Evolutionary conservation across 2,888 invertebrate genomes (phyloP), one percentile per base, ranked within the genome.

Genomic region (Selenia dentaria): DNA sequence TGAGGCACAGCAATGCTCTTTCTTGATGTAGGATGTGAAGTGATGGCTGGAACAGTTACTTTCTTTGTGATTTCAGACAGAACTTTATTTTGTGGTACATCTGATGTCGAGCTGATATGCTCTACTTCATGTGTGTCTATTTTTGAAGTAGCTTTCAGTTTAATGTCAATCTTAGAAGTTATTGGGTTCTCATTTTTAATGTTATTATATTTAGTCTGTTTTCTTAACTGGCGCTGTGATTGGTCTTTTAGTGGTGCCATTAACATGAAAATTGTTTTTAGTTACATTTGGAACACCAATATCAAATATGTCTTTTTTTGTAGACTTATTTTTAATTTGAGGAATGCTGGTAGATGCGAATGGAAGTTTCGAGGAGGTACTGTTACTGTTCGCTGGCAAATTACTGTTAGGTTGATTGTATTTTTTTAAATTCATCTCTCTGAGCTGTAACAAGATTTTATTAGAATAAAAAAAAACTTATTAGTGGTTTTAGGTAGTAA

Each of bases 391-490:
- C n/a, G 16, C 16, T 4, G 16, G 16, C n/a, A n/a, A n/a, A n/a
- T n/a, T n/a, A n/a, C n/a, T n/a, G n/a, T 8, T 16, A 4, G 51
- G 64, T 8, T 63, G 62, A 14, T 40, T 50, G 29, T 87, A 88
- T 43, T 86, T 88, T 24, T 84, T 81, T 0, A 83, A 57, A 51
- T 89, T 89, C 0, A 88, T 8, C 41, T 87, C 78, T 11, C 83
- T 54, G 6, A 89, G 51, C 88, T 89, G 76, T 9, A 77, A 78
- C 27, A 53, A 14, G 9, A 16, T n/a, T n/a, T n/a, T n/a, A n/a
- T n/a, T n/a, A n/a, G n/a, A n/a, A n/a, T n/a, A n/a, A n/a, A n/a
- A n/a, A n/a, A n/a, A n/a, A n/a, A n/a, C n/a, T n/a, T n/a, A n/a
- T n/a, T n/a, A n/a, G n/a, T n/a, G n/a, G n/a, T n/a, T n/a, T n/a